A percentile compares a stretch with the other conserved stretches of the same genome.
Conservation (phyloP, 2,113 vertebrate species). For the Ciconia maguari region DNA sequence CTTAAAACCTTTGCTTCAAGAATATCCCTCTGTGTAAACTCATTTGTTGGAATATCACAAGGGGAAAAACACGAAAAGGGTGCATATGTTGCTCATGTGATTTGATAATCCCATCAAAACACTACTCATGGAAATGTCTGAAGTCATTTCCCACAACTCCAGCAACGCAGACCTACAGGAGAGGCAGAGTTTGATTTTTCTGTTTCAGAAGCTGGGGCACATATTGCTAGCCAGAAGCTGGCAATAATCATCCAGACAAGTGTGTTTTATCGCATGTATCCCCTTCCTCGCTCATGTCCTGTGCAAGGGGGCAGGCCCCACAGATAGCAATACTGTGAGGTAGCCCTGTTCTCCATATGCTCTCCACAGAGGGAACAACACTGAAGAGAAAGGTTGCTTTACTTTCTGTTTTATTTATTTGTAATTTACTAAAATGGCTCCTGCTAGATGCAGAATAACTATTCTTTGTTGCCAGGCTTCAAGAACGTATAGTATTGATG, state of each 20-base stretch:
- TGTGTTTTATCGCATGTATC: background rate
- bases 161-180: background rate
- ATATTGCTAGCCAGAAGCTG: background rate
- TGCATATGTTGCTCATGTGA: background rate
- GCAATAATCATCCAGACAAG: background rate
- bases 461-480: constrained; percentile 73
- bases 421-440: background rate
- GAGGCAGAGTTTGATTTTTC: background rate
- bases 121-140: background rate
- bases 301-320: background rate
- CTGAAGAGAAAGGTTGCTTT: background rate
- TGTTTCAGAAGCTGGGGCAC: background rate
- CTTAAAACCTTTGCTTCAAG: background rate
- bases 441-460: background rate
- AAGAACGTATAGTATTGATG: constrained; percentile 73
- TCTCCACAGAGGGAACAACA: background rate
- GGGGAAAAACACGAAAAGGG: background rate
- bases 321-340: background rate
- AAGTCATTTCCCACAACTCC: background rate
- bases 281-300: background rate
- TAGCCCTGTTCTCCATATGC: background rate
- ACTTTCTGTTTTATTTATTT: background rate
- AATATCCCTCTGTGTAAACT: background rate
- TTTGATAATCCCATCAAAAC: background rate
- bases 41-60: background rate